phyloP scores from a whole-genome alignment of 2,888 invertebrate species.

The Ellobium chinense region DNA sequence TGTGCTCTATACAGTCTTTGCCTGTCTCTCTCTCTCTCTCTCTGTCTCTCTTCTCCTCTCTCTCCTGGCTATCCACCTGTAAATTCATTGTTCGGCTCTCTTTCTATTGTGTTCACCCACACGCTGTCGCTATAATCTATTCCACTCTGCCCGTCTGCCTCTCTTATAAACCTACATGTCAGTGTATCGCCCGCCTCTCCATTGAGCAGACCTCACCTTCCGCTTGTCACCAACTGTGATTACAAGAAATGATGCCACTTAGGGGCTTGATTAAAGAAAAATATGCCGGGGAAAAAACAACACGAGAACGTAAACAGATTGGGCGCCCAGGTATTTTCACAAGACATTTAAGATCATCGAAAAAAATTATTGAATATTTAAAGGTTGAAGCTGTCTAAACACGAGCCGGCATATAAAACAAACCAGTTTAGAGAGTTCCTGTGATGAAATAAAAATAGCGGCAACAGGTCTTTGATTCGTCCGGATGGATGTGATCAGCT shows the following conservation, averaged over 20 bases:
- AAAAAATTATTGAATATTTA: neutral
- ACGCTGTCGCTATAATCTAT: neutral
- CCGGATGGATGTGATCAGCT: too few relatives aligned
- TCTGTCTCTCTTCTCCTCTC: constrained; percentile 4
- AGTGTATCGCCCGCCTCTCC: too few relatives aligned
- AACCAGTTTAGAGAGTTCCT: neutral
- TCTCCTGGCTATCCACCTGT: neutral
- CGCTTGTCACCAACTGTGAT: neutral
- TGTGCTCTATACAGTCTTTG: too few relatives aligned
- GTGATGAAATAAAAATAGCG: too few relatives aligned
- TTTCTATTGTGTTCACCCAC: neutral
- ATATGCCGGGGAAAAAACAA: neutral
- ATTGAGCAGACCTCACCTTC: neutral
- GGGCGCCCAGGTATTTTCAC: neutral
- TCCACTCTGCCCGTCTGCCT: neutral
- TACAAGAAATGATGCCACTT: neutral
- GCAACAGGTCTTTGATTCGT: too few relatives aligned
- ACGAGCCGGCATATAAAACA: neutral
- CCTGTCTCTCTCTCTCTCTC: neutral
- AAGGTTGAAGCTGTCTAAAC: neutral
- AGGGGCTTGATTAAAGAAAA: constrained; percentile 2
- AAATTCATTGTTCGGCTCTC: neutral
- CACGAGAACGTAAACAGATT: neutral
- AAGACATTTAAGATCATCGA: too few relatives aligned
- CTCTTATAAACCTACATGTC: too few relatives aligned